Evolutionary conservation across 2,797 vertebrate genomes (phyloP), one percentile per base, ranked within the genome.

Genomic region (Sebastolobus alascanus): DNA sequence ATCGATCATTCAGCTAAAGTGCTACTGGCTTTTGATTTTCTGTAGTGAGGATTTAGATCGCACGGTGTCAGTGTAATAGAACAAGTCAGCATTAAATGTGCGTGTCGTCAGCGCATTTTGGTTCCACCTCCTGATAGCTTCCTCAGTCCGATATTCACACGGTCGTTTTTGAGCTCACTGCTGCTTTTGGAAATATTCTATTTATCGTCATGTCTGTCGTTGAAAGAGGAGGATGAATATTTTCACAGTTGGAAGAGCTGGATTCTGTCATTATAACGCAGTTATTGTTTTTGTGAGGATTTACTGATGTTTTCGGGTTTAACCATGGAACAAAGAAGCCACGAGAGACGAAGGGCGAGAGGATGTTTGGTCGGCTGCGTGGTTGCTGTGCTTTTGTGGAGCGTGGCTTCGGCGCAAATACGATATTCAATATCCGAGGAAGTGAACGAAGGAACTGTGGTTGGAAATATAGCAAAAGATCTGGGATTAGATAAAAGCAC

Each of bases 401-500:
- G 58, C 46, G 40, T 22, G 1, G 58, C 85, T 6, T 73, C 75
- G 0, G 93, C 90, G 8, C 94, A 95, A 52, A 80, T 96, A 50
- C 75, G n/a, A n/a, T n/a, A n/a, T n/a, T 94, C 94, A 0, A 79
- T 96, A 5, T 72, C 73, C 0, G 96, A 96, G 69, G 95, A 96
- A 33, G 84, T 93, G 0, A 91, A 92, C 7, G 94, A 93, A 81
- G 95, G 95, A 31, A 93, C 89, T 52, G 83, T 92, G 50, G 94
- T 97, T 63, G 96, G 95, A 8, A 94, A 96, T 79, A 81, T 96
- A 43, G 90, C 94, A 3, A 95, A 94, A 54, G 96, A 97, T 77
- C 58, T 97, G 31, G 95, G 93, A 5, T 69, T 97, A 11, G 93
- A 96, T 50, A 85, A 90, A 27, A 70, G 13, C 20, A 84, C 87